Conservation (phyloP, 2,113 vertebrate species). For the Sula dactylatra region DNA sequence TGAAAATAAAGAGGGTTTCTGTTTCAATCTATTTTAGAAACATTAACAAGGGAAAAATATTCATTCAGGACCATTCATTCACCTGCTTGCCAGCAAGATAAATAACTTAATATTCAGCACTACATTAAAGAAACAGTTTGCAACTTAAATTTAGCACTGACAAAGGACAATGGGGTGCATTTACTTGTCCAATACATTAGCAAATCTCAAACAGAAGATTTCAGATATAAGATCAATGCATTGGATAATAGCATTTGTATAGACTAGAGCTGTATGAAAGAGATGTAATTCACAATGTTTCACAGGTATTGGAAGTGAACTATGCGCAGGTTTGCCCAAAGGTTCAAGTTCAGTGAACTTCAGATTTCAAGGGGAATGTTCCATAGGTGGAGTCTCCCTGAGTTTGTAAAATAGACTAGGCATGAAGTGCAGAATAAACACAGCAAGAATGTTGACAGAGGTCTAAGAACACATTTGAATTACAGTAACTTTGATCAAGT, state of each 20-base stretch:
- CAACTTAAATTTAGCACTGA: neutral
- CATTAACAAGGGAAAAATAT: neutral
- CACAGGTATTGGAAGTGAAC: neutral
- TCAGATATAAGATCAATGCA: neutral
- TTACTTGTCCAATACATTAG: neutral
- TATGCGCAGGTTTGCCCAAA: neutral
- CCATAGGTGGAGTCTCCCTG: neutral
- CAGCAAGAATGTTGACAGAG: conserved; percentile 23
- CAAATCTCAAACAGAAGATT: neutral
- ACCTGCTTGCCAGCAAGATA: neutral
- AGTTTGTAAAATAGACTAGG: conserved; percentile 19
- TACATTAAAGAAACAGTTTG: neutral
- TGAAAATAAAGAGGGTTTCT: neutral
- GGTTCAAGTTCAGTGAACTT: conserved; percentile 19
- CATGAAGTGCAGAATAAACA: conserved; percentile 46
- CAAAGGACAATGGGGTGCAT: neutral
- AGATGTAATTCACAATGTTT: neutral
- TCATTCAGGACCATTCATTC: neutral
- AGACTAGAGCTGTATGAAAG: neutral
- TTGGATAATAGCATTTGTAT: neutral
- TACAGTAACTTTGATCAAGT: conserved; percentile 7
- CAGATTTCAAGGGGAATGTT: neutral
- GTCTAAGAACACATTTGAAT: conserved; percentile 13
- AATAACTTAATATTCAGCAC: neutral
- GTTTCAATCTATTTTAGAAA: neutral